A percentile compares a stretch with the other conserved stretches of the same genome.
Evolutionary conservation across 2,797 vertebrate genomes (phyloP).

Genomic region (Cirrhinus mrigala): DNA sequence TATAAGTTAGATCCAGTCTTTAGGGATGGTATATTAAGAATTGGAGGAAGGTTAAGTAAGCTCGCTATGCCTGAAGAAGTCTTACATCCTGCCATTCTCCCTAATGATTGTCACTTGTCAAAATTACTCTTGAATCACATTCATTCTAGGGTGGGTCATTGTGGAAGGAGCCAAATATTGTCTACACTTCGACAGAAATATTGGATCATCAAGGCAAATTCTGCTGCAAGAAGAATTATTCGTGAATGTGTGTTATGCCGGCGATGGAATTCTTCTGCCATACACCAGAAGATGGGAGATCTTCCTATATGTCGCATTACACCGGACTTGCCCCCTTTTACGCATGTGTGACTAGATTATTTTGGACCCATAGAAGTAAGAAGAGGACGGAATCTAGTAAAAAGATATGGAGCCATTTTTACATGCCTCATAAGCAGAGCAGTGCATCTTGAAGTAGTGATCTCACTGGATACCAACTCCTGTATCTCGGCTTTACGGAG

Average conservation of each 20-base stretch:
- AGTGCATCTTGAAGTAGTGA: constrained; percentile 21
- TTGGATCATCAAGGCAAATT: background rate
- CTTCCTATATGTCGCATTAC: background rate
- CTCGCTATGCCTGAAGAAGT: background rate
- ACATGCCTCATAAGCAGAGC: background rate
- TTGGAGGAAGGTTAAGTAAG: background rate
- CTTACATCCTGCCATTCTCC: background rate
- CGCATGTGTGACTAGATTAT: constrained; percentile 3
- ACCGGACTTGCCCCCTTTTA: background rate
- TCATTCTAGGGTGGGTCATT: background rate
- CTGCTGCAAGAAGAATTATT: background rate
- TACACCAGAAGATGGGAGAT: constrained; percentile 5
- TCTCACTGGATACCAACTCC: constrained; percentile 36
- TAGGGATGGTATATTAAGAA: background rate
- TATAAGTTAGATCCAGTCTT: background rate
- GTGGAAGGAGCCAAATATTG: background rate
- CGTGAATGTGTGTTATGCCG: background rate
- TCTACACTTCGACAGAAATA: background rate
- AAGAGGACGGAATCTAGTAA: background rate
- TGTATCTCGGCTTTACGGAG: constrained; percentile 17
- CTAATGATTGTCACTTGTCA: background rate
- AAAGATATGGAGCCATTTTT: constrained; percentile 30
- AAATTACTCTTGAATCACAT: background rate
- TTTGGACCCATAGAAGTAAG: constrained; percentile 21
- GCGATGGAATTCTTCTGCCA: background rate